A percentile compares a stretch with the other conserved stretches of the same genome.
Evolutionary conservation across 1,140 invertebrate species (phyloP).

Genomic region (Euura lappo): DNA sequence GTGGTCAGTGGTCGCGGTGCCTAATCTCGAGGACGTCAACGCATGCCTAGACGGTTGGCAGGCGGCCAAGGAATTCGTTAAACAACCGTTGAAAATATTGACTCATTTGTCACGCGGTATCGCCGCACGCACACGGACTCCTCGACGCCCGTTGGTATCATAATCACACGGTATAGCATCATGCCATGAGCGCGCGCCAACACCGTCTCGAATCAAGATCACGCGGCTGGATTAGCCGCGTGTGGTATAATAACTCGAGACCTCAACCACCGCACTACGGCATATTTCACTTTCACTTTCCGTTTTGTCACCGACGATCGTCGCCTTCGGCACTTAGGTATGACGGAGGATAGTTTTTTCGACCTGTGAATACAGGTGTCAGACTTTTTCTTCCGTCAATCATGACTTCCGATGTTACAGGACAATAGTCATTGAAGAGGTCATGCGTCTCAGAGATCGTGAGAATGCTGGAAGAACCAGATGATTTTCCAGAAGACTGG

Average conservation of each 20-base stretch:
- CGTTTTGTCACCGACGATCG: not conserved
- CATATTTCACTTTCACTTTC: not conserved
- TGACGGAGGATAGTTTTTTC: too few species aligned
- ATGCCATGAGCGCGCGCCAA: not conserved
- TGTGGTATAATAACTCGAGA: not conserved
- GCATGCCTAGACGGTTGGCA: conserved; percentile 1
- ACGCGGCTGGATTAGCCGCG: not conserved
- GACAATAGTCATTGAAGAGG: too few species aligned
- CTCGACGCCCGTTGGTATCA: not conserved
- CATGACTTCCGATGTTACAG: too few species aligned
- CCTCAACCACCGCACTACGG: too few species aligned
- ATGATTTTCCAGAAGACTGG: not conserved
- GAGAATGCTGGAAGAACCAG: not conserved
- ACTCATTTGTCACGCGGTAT: conserved; percentile 13
- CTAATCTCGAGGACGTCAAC: not conserved
- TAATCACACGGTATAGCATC: not conserved
- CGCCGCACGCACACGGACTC: not conserved
- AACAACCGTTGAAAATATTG: conserved; percentile 17
- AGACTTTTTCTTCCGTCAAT: too few species aligned
- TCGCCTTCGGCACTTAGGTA: too few species aligned
- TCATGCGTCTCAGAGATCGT: too few species aligned
- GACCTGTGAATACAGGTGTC: too few species aligned
- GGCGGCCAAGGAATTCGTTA: not conserved
- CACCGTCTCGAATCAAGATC: not conserved
- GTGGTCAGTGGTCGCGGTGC: too few species aligned